Evolutionary conservation across 1,140 invertebrate species (phyloP), one percentile per base, ranked within the genome.

Genomic region (Drosophila kurseongensis): DNA sequence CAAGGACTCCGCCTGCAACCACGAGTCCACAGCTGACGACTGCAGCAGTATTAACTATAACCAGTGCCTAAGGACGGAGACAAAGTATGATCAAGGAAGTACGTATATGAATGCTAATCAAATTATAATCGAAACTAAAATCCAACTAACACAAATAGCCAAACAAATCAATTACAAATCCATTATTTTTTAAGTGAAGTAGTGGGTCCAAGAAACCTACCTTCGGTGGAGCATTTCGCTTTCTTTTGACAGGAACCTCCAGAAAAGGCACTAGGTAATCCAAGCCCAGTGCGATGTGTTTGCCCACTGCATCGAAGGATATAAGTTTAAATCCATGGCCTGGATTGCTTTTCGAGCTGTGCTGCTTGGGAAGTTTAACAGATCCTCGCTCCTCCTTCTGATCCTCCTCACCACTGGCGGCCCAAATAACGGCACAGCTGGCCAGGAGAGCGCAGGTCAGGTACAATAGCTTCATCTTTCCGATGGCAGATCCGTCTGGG

Each of bases 181-280:
- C 35, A 12, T 0, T 9, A 9, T 10, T 5, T 13, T n/a, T 16
- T 8, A 23, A 23, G 18, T 2, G 1, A 23, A 23, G 18, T 23
- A 23, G 1, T 23, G 2, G 18, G 18, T 23, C 18, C 18, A 2
- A 2, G 2, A 23, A 1, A 48, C 27, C 14, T 56, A 89, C 84
- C 59, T 50, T 78, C 0, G 84, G 79, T 8, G 84, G 77, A 10
- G 62, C 84, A 36, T 80, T 72, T 1, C 77, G 55, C 10, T 80
- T 82, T 0, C 80, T 75, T 12, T 83, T 85, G 14, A 90, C 48
- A 9, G 90, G 90, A 59, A 91, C 78, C 50, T 88, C 76, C 1
- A 91, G n/a, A 13, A 91, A 91, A 2, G 90, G 90, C 62, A 91
- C 14, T 27, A 90, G 38, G 41, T 85, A 88, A 56, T 91, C 82